A percentile compares a stretch with the other conserved stretches of the same genome.
Evolutionary conservation across 1,140 invertebrate genomes (phyloP).

Genomic region (Bombus superbus): DNA sequence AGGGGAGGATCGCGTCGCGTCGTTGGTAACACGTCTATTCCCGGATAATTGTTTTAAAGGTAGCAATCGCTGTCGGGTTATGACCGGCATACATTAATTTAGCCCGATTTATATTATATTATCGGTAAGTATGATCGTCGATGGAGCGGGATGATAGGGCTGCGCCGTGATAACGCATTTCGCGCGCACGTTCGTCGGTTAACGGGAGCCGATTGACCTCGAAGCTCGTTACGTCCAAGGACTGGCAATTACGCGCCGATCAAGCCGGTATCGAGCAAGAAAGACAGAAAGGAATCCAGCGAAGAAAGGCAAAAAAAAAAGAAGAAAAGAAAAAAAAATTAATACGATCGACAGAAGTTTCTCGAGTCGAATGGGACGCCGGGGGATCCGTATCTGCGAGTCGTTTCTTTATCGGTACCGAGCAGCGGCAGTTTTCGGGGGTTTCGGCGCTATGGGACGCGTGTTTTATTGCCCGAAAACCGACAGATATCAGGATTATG

Average conservation of each 20-base stretch:
- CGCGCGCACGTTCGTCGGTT: constrained; percentile 43
- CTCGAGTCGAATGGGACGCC: constrained; percentile 30
- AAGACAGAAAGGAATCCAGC: background rate
- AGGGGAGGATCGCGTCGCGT: background rate
- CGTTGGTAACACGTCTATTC: constrained; percentile 5
- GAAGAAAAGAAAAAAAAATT: too few relatives aligned
- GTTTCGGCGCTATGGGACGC: constrained; percentile 72
- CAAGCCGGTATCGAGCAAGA: fast-evolving
- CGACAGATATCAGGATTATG: constrained; percentile 83
- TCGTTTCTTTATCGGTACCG: constrained; percentile 79
- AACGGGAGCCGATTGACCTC: constrained; percentile 46
- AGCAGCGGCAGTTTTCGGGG: constrained; percentile 74
- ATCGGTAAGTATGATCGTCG: constrained; percentile 47
- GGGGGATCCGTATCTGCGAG: constrained; percentile 76
- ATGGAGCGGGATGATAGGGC: constrained; percentile 36
- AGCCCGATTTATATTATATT: constrained; percentile 39
- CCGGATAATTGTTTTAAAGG: constrained; percentile 43
- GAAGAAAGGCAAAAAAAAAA: too few relatives aligned
- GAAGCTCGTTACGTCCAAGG: constrained; percentile 39
- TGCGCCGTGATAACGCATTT: constrained; percentile 33
- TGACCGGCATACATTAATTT: constrained; percentile 40
- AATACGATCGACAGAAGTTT: background rate
- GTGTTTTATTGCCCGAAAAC: constrained; percentile 84
- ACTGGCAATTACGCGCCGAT: constrained; percentile 29
- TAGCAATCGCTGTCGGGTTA: constrained; percentile 18